Base-by-base conservation (phyloP, 2,797 vertebrate species). In the Neopelma chrysocephalum region DNA sequence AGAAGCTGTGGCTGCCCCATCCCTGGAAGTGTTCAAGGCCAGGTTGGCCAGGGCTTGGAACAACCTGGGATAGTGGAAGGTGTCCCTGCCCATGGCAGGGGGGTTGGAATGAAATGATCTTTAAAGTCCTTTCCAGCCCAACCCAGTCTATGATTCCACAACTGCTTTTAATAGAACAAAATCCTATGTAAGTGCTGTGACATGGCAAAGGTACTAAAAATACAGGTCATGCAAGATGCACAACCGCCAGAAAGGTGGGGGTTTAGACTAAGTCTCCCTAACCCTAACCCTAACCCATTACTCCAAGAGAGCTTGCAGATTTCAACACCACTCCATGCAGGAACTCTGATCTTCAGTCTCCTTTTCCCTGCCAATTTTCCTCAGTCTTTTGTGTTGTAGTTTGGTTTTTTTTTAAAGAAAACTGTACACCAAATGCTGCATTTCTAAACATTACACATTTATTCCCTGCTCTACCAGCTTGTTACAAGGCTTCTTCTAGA, bases 301-400 rank as follows among this genome's bases (percentile, higher is more conserved):
- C 48, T 94, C 81, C 94, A 93, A 83, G 69, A 90, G 50, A 83
- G 76, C 36, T 31, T 86, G 82, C 31, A 66, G 80, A 88, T 94
- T 94, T 93, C 83, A 83, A 68, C 92, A 91, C n/a, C n/a, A 22
- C 54, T 69, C 61, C 47, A 16, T 3, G n/a, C 62, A 93, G 60
- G 57, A 88, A 42, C 73, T 45, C 40, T 22, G 72, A 78, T 75
- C 76, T 81, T 72, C 85, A 83, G 58, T 29, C 66, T 93, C 60
- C 64, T 71, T 77, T 65, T 62, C 20, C 73, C 58, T 89, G 79
- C 77, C 83, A 92, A 45, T 79, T 93, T 84, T 91, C 62, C 80
- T 72, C 76, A 64, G 61, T 6, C 66, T 60, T 95, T 78, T 87
- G 69, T 66, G 48, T 4, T 58, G 42, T 27, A n/a, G 22, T 25